Evolutionary conservation across 1,140 invertebrate genomes (phyloP).

Genomic region (Hormaphis cornu): DNA sequence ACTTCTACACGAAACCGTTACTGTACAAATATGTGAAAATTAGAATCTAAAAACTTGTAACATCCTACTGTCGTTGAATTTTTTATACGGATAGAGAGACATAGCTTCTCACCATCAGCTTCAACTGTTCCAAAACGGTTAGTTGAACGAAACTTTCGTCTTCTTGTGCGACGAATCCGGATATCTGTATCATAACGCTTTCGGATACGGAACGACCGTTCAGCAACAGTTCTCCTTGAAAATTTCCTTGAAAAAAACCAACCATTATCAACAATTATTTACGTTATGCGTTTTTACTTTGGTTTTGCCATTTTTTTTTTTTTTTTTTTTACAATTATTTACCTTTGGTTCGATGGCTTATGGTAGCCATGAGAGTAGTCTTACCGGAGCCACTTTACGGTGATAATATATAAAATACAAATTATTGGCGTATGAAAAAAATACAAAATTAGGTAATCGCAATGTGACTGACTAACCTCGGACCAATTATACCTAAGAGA

Average conservation of each 20-base stretch:
- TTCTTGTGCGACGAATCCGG: slow-evolving; percentile 62
- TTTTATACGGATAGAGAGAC: neutral
- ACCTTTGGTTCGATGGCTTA: slow-evolving; percentile 56
- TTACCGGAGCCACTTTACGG: slow-evolving; percentile 57
- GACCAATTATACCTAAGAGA: slow-evolving; percentile 45
- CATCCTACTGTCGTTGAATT: neutral
- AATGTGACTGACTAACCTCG: no score
- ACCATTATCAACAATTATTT: neutral
- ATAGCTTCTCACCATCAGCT: slow-evolving; percentile 54
- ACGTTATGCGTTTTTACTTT: no score
- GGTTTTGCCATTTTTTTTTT: no score
- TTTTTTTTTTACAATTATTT: no score
- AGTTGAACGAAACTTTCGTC: slow-evolving; percentile 58
- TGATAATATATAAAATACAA: neutral
- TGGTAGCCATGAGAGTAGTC: slow-evolving; percentile 58
- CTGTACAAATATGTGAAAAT: no score
- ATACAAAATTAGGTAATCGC: no score
- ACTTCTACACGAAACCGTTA: no score
- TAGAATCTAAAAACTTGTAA: no score
- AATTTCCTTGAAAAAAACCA: slow-evolving; percentile 42
- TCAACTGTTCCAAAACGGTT: slow-evolving; percentile 60
- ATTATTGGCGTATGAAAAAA: slow-evolving; percentile 3
- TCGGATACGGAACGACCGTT: slow-evolving; percentile 54
- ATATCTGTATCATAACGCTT: slow-evolving; percentile 55
- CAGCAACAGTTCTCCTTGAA: slow-evolving; percentile 55